Conservation (phyloP, 1,140 invertebrate genomes). For the Pogonognathellus flavescens region DNA sequence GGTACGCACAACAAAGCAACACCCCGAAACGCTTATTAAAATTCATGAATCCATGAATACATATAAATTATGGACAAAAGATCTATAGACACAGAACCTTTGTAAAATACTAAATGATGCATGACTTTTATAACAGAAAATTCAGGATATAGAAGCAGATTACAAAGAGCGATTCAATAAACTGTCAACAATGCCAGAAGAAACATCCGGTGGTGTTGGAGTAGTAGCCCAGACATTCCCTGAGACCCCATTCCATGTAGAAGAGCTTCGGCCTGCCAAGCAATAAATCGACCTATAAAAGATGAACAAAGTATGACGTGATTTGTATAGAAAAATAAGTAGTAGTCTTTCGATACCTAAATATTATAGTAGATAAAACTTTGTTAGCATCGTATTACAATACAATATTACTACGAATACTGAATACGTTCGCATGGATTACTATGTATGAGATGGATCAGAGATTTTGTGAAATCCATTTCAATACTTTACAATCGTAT, state of each 20-base stretch:
- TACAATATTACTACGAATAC: not conserved
- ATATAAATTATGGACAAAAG: no score
- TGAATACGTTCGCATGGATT: not conserved
- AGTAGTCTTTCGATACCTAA: not conserved
- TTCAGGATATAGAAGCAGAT: slow-evolving; percentile 32
- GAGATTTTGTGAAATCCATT: slow-evolving; percentile 4
- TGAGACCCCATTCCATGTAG: slow-evolving; percentile 53
- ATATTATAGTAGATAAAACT: not conserved
- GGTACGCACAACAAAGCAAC: slow-evolving; percentile 55
- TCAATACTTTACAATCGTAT: slow-evolving; percentile 10
- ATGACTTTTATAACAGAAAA: slow-evolving; percentile 8
- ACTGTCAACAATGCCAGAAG: slow-evolving; percentile 25
- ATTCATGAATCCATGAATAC: not conserved
- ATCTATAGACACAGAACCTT: no score
- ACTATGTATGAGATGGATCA: not conserved
- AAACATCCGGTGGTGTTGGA: slow-evolving; percentile 43
- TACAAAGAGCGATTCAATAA: slow-evolving; percentile 27
- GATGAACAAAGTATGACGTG: slow-evolving; percentile 39
- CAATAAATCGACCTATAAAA: slow-evolving; percentile 62
- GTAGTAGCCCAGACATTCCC: slow-evolving; percentile 50
- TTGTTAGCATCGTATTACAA: not conserved
- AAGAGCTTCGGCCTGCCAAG: slow-evolving; percentile 62
- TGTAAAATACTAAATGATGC: not conserved
- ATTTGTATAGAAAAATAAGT: slow-evolving; percentile 16
- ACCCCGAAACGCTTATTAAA: not conserved